phyloP scores from a whole-genome alignment of 2,113 vertebrate species.

The Chaetops frenatus region DNA sequence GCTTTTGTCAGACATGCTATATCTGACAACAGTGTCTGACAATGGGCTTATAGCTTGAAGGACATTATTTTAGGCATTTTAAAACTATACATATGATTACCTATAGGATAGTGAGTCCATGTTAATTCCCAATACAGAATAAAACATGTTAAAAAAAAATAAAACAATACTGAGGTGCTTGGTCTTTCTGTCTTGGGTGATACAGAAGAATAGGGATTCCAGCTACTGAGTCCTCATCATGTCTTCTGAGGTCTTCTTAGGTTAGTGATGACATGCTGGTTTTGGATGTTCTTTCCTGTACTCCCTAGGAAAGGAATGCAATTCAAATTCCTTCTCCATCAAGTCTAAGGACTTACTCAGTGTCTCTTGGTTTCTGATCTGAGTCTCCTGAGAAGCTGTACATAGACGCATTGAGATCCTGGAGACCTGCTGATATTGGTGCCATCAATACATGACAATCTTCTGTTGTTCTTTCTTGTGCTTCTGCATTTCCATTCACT shows the following conservation, averaged over 20 bases:
- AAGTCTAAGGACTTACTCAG: not conserved
- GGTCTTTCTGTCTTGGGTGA: not conserved
- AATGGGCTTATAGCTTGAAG: not conserved
- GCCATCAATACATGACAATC: not conserved
- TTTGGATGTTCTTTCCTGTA: not conserved
- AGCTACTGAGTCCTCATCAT: not conserved
- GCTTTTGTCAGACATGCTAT: not conserved
- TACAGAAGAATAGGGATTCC: not conserved
- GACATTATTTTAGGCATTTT: not conserved
- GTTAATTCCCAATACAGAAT: not conserved
- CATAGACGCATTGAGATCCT: not conserved
- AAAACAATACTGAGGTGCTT: not conserved
- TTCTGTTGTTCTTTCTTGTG: not conserved
- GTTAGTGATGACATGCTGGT: not conserved
- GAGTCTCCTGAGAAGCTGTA: not conserved
- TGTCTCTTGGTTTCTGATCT: not conserved
- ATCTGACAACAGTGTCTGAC: not conserved
- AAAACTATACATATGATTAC: not conserved
- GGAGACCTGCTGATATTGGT: not conserved
- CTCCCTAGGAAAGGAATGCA: not conserved
- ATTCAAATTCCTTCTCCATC: not conserved
- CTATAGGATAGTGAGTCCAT: not conserved
- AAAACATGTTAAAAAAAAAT: not conserved
- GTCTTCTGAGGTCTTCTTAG: not conserved
- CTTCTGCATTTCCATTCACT: not conserved